Evolutionary conservation across 2,888 invertebrate genomes (phyloP).

Genomic region (Bellardia bayeri): DNA sequence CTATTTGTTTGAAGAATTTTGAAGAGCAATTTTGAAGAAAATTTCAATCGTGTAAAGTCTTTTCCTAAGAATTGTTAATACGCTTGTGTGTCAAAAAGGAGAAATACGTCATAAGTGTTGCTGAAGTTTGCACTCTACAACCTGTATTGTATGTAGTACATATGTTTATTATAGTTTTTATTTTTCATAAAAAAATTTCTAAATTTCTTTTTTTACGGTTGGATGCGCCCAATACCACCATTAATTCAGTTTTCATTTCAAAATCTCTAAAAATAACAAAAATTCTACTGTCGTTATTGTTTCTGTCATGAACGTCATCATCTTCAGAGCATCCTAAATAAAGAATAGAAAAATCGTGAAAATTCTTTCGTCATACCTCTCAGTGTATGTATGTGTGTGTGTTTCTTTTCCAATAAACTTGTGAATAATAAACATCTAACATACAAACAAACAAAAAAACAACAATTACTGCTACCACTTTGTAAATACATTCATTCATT

Average conservation of each 20-base stretch:
- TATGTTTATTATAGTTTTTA: background rate
- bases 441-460: background rate
- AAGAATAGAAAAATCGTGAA: constrained; percentile 55
- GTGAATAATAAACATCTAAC: constrained; percentile 8
- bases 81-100: background rate
- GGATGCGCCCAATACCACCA: background rate
- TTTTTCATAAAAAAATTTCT: background rate
- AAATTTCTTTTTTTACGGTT: constrained; percentile 8
- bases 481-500: constrained; percentile 37
- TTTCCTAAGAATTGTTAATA: constrained; percentile 20
- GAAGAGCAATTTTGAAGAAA: too few species aligned
- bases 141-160: too few species aligned
- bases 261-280: background rate
- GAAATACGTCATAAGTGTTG: constrained; percentile 27
- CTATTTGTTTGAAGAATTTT: too few species aligned
- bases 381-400: background rate
- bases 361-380: constrained; percentile 56
- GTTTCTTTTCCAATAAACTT: constrained; percentile 40
- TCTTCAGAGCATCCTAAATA: constrained; percentile 24
- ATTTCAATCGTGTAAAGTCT: too few species aligned
- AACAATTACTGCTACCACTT: constrained; percentile 29
- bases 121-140: background rate
- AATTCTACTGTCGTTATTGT: background rate
- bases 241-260: background rate
- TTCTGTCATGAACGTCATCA: constrained; percentile 7